These are phyloP conservation scores for Andrena chrysosceles DNA, from an alignment of 2,888 invertebrate genomes.

Conservation along the genomic window DNA sequence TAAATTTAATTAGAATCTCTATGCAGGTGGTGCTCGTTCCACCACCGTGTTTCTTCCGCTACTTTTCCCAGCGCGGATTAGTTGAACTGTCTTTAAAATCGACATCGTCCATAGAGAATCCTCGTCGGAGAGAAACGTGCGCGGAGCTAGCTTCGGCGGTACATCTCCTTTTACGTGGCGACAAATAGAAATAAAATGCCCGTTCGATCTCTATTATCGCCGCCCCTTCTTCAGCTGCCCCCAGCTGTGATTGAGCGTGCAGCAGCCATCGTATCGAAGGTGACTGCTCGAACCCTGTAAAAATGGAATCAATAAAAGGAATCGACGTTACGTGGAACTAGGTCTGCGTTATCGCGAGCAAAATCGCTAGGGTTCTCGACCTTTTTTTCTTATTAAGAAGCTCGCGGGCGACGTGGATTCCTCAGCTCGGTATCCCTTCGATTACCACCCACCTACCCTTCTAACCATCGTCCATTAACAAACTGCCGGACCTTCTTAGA, in stretches of 20 bases:
- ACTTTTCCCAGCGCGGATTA: neutral
- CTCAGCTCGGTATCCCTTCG: neutral
- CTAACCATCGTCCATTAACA: neutral
- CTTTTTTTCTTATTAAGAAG: slow-evolving; percentile 53
- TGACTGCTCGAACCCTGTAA: slow-evolving; percentile 56
- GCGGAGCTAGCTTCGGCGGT: neutral
- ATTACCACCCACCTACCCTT: neutral
- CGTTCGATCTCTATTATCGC: slow-evolving; percentile 4
- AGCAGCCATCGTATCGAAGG: slow-evolving; percentile 37
- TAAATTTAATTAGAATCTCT: slow-evolving; percentile 68
- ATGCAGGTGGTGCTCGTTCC: neutral
- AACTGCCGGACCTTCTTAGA: slow-evolving; percentile 8
- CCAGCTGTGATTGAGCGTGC: slow-evolving; percentile 5
- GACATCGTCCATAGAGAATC: neutral
- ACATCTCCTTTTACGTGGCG: neutral
- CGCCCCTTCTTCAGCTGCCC: neutral
- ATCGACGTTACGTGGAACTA: slow-evolving; percentile 65
- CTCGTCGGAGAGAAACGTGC: neutral
- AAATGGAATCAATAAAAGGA: slow-evolving; percentile 63
- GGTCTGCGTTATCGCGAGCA: slow-evolving; percentile 63
- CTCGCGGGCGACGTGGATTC: slow-evolving; percentile 19
- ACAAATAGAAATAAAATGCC: neutral
- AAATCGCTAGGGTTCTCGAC: slow-evolving; percentile 70
- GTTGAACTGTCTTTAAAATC: neutral
- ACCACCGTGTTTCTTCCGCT: neutral